These are phyloP conservation scores for Cisticola juncidis DNA, from an alignment of 2,113 vertebrate species.

Conservation along the genomic window DNA sequence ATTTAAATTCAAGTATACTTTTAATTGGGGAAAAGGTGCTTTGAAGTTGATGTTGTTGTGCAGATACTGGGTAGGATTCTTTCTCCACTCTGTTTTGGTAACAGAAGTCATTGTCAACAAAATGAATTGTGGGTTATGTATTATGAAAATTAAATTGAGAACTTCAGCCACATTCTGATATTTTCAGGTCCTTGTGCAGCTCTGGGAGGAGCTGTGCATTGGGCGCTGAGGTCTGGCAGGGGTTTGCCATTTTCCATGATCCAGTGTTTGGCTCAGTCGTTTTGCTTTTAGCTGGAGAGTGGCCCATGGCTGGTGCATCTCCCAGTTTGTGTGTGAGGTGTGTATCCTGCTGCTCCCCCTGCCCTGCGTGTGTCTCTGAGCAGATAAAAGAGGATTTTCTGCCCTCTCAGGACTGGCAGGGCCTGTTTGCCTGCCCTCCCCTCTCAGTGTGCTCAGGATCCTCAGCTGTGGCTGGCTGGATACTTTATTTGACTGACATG, in stretches of 20 bases:
- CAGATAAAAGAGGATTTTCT: background rate
- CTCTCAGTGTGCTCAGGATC: accelerated
- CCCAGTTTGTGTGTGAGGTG: no score
- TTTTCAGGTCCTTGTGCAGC: background rate
- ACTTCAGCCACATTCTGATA: background rate
- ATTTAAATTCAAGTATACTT: background rate
- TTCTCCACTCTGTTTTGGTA: background rate
- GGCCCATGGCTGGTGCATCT: background rate
- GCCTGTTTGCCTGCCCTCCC: background rate
- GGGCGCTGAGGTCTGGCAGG: background rate
- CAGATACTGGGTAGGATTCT: background rate
- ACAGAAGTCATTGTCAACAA: background rate
- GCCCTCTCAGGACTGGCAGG: background rate
- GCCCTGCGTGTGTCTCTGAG: background rate
- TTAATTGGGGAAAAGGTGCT: background rate
- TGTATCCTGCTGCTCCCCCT: background rate
- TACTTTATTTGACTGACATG: background rate
- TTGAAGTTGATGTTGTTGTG: background rate
- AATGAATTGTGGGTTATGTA: background rate
- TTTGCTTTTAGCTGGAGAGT: background rate
- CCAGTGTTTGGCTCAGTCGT: background rate
- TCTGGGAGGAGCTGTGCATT: background rate
- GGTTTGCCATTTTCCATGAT: background rate
- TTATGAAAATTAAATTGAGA: background rate
- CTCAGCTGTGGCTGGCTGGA: background rate